These are phyloP conservation scores for Sterrhoptilus dennistouni DNA, from an alignment of 2,113 vertebrate genomes.

Conservation along the genomic window DNA sequence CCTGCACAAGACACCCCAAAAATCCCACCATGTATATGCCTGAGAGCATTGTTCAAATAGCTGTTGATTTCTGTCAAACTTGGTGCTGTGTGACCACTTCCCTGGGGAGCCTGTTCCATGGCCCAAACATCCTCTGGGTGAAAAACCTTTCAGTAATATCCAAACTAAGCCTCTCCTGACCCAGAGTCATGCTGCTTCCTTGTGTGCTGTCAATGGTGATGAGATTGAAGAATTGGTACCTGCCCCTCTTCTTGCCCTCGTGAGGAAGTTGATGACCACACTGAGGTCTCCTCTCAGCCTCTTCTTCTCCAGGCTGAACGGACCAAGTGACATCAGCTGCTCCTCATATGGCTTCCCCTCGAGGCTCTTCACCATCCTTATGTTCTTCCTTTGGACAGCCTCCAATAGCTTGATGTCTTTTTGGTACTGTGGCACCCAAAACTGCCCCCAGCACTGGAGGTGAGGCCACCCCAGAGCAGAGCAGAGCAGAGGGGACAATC, in stretches of 20 bases:
- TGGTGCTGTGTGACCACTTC: not conserved
- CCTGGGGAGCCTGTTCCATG: not conserved
- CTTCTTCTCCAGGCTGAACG: not conserved
- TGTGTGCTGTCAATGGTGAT: not conserved
- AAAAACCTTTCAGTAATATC: not conserved
- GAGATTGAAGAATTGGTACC: not conserved
- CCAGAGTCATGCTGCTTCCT: not conserved
- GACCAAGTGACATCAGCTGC: not conserved
- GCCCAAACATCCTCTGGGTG: not conserved
- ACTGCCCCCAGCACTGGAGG: rapidly evolving
- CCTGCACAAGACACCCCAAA: not conserved
- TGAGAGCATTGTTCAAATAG: rapidly evolving
- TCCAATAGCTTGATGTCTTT: not conserved
- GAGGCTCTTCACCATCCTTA: rapidly evolving
- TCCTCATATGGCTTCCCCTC: rapidly evolving
- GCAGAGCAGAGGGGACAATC: not conserved
- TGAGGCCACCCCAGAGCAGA: not conserved
- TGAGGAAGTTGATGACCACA: not conserved
- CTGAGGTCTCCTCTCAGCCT: not conserved
- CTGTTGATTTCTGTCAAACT: not conserved
- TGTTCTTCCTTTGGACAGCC: not conserved
- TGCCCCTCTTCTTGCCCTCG: rapidly evolving
- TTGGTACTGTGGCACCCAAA: rapidly evolving
- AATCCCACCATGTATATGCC: not conserved
- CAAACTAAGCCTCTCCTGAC: not conserved